phyloP scores from a whole-genome alignment of 1,140 invertebrate genomes.

The Bacillus rossius region DNA sequence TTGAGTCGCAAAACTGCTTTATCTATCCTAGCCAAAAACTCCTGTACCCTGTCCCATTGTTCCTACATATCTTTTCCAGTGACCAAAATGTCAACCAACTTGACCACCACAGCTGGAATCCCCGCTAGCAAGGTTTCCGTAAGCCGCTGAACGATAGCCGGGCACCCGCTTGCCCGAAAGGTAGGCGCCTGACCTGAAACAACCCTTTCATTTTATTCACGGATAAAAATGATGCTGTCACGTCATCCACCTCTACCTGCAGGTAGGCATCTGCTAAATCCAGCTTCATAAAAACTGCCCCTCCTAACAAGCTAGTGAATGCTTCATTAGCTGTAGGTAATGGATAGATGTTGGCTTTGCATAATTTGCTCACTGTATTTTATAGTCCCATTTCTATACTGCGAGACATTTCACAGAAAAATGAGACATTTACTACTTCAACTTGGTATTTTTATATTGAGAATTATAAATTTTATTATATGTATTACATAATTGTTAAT shows the following conservation, averaged over 20 bases:
- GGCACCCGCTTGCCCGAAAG: conserved; percentile 43
- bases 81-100: neutral
- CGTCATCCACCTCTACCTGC: conserved; percentile 33
- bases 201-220: conserved; percentile 41
- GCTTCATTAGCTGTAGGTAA: conserved; percentile 16
- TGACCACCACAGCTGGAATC: neutral
- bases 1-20: conserved; percentile 27
- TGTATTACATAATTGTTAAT: no score
- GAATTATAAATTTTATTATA: no score
- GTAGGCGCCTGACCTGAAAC: conserved; percentile 42
- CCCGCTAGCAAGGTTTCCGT: neutral
- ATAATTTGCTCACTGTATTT: conserved; percentile 21
- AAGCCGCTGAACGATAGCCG: conserved; percentile 32
- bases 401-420: no score
- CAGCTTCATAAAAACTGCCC: conserved; percentile 28
- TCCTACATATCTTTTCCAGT: neutral
- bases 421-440: no score
- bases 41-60: neutral
- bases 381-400: no score
- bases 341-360: conserved; percentile 17
- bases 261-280: conserved; percentile 33
- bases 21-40: neutral
- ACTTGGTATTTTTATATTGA: no score
- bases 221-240: neutral
- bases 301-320: conserved; percentile 21